Evolutionary conservation across 2,888 invertebrate species (phyloP), one percentile per base, ranked within the genome.

Genomic region (Coenonympha arcania): DNA sequence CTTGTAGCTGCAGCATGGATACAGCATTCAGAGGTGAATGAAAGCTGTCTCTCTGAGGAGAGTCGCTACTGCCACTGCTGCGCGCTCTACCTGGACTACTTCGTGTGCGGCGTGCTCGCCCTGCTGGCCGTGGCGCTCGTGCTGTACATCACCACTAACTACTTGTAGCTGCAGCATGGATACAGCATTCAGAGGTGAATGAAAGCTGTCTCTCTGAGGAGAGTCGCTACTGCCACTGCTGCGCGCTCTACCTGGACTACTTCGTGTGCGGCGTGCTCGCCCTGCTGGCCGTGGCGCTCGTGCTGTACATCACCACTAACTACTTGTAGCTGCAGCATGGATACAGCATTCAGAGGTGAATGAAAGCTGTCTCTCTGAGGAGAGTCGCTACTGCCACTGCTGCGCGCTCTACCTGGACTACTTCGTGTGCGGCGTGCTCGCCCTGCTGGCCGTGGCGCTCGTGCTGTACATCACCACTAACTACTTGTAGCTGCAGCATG

Each of bases 391-490:
- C 0, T 70, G 63, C 45, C 60, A 65, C 0, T 70, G 71, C 65
- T 70, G 64, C n/a, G 55, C 76, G 3, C 64, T 68, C 8, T 54
- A 80, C 42, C 48, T 81, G 54, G 82, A 82, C 48, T 70, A 73
- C 26, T 52, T 79, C 1, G 54, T 81, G 0, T 79, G 76, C 37
- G 74, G 60, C 0, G 37, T 70, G 1, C 50, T 80, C 2, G 56
- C 64, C 6, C 19, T 66, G 0, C 56, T 73, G 26, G 56, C 78
- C 0, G 41, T 79, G n/a, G 57, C 56, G 11, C 6, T 79, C 8
- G 79, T 81, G 49, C 53, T 76, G 42, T 79, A 75, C 62, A 77
- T 65, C 59, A 62, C 73, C 65, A 55, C 68, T n/a, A 20, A 43
- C 11, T 18, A 28, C 8, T n/a, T 39, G 3, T 39, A 39, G 24